Evolutionary conservation across 2,113 vertebrate genomes (phyloP), one percentile per base, ranked within the genome.

Genomic region (Gopherus flavomarginatus): DNA sequence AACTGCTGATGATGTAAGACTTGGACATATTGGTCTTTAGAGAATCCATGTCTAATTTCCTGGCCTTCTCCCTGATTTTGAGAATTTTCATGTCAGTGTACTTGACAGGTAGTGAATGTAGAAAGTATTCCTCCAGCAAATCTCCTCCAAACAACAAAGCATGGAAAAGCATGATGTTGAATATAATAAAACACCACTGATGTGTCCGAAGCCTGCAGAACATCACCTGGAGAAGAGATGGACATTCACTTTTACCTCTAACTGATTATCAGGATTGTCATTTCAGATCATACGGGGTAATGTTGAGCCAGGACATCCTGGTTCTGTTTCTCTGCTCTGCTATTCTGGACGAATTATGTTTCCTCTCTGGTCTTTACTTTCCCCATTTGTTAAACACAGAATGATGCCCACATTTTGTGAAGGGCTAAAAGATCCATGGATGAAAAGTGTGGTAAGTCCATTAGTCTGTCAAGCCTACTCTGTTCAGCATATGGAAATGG

Each of bases 141-240:
- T 99, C 99, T 2, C 98, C 98, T 14, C 99, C 99, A 3, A 99
- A 99, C 75, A 99, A 96, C 98, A 99, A 96, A 52, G 97, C 83
- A 5, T 99, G 99, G 98, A 99, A 99, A 17, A 99, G 98, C 44
- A 99, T 44, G 81, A 99, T 80, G 0, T 99, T 99, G 93, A 99
- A 99, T 82, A 99, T 97, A 49, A 99, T 98, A 97, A 99, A 99
- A 84, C 99, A 99, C 99, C 99, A 99, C 97, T 99, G 99, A 94
- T 99, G 99, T 72, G 99, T 99, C 27, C 98, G 98, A 82, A 99
- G 98, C 93, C 98, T 98, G 97, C 98, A 99, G 95, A 98, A 97
- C 0, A 90, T 98, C 94, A 98, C 97, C 99, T 99, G 96, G 83
- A 89, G 83, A 47, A 95, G 27, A 94, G 7, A 0, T 0, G 1